Percentiles rank a stretch among this genome's conserved stretches.
phyloP scores from a whole-genome alignment of 2,113 vertebrate genomes.

The Balaeniceps rex region DNA sequence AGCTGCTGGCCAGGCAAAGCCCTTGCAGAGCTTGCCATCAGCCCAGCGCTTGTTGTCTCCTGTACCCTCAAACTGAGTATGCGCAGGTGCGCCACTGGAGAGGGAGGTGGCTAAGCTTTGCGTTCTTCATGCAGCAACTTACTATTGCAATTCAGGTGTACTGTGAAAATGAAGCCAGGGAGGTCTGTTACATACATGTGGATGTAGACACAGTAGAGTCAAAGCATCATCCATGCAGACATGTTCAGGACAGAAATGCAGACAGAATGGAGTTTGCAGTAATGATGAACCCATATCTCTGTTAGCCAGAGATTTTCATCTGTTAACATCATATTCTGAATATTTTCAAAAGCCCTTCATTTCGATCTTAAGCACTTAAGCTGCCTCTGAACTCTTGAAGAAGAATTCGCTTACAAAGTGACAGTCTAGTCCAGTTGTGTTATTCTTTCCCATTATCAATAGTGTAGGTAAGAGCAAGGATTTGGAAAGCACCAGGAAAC shows the following conservation, averaged over 20 bases:
- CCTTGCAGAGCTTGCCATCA: background rate
- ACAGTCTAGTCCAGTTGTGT: background rate
- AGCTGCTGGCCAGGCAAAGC: background rate
- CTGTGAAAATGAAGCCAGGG: background rate
- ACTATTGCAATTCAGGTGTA: background rate
- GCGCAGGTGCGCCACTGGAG: background rate
- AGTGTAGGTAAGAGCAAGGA: background rate
- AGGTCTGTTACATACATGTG: background rate
- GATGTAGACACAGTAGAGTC: background rate
- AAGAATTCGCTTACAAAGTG: background rate
- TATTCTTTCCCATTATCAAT: background rate
- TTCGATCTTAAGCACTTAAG: background rate
- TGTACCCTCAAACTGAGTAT: background rate
- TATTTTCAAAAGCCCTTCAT: background rate
- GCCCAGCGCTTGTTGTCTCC: background rate
- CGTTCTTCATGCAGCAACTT: background rate
- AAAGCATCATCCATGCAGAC: background rate
- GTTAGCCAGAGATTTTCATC: background rate
- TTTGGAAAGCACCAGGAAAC: background rate
- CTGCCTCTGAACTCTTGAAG: background rate
- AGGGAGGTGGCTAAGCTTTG: background rate
- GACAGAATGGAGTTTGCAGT: background rate
- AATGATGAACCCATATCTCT: background rate
- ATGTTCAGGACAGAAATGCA: background rate
- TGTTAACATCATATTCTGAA: background rate